These are phyloP conservation scores for Tragulus kanchil DNA, from an alignment of 2,113 vertebrate genomes.

Conservation along the genomic window DNA sequence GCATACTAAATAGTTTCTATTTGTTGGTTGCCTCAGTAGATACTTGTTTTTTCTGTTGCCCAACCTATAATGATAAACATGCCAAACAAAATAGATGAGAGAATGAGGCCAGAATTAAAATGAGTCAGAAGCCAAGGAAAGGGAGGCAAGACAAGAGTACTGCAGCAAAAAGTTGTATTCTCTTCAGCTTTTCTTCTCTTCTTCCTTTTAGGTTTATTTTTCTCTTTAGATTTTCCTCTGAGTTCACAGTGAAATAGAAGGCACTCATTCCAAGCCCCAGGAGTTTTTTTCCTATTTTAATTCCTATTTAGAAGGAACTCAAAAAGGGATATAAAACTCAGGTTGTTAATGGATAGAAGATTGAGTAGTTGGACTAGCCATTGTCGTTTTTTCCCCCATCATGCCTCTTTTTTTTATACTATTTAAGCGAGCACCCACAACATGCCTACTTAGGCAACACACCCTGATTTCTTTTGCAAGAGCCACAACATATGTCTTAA, in stretches of 20 bases:
- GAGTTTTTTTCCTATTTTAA: constrained; percentile 10
- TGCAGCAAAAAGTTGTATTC: neutral
- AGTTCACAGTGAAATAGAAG: neutral
- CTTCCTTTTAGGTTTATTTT: neutral
- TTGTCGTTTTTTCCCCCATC: no score
- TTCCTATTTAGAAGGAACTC: neutral
- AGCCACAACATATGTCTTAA: constrained; percentile 17
- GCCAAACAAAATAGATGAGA: neutral
- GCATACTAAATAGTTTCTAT: neutral
- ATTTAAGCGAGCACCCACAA: no score
- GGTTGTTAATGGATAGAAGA: neutral
- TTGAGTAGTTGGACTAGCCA: neutral
- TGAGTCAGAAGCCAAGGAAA: neutral
- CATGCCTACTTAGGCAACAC: neutral
- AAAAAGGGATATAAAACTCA: neutral
- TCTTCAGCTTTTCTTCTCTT: neutral
- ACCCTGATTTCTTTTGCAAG: neutral
- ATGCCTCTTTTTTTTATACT: no score
- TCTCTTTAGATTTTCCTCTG: neutral
- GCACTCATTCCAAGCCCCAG: neutral
- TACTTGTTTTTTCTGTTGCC: neutral
- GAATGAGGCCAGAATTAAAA: neutral
- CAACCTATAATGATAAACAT: neutral
- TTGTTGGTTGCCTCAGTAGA: neutral
- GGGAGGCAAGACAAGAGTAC: neutral